These are phyloP conservation scores for Crematogaster levior DNA, from an alignment of 2,888 invertebrate species.

Conservation along the genomic window DNA sequence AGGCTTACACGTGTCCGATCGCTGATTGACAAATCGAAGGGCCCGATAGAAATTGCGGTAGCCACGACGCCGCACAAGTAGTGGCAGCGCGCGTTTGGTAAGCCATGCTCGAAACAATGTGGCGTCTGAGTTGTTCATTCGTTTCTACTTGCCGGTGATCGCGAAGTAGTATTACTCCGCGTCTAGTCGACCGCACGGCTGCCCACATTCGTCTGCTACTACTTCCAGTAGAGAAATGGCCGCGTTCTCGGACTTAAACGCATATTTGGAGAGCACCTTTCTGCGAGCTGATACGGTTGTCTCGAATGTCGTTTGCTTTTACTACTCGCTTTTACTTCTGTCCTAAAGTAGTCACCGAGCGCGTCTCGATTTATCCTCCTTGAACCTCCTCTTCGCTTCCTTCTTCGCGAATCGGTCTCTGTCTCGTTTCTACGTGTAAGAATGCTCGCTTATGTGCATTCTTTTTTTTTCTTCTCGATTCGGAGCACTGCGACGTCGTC, in stretches of 20 bases:
- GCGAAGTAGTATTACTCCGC: constrained; percentile 55
- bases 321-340: constrained; percentile 28
- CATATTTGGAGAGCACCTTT: constrained; percentile 9
- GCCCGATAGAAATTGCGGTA: constrained; percentile 47
- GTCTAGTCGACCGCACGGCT: not conserved
- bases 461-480: constrained; percentile 10
- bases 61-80: constrained; percentile 69
- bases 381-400: constrained; percentile 8
- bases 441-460: constrained; percentile 11
- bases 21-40: constrained; percentile 22
- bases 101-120: constrained; percentile 38
- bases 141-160: constrained; percentile 28
- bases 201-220: not conserved
- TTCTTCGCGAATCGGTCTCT: constrained; percentile 16
- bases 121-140: constrained; percentile 53
- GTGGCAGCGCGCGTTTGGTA: constrained; percentile 77
- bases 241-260: constrained; percentile 10
- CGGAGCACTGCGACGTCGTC: constrained; percentile 23
- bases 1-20: constrained; percentile 24
- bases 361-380: constrained; percentile 13
- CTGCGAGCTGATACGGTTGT: not conserved
- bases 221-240: constrained; percentile 18
- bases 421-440: not conserved
- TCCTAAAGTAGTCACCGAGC: constrained; percentile 58
- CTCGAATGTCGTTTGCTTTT: constrained; percentile 24